Conservation (phyloP, 1,140 invertebrate species). For the Camponotus vicinus region DNA sequence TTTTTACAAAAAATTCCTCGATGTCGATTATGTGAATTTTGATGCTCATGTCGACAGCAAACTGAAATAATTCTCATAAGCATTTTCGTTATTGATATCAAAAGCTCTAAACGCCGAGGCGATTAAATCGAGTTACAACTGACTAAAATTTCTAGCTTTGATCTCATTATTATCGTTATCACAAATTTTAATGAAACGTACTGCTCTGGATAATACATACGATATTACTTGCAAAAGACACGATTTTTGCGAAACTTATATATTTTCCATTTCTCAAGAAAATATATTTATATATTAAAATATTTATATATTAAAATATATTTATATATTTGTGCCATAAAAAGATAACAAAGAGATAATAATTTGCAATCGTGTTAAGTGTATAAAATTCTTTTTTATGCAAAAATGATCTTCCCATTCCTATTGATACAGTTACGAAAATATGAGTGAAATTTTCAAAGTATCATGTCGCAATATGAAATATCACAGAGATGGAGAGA, state of each 20-base stretch:
- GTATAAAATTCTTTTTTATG: constrained; percentile 22
- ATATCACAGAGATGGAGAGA: constrained; percentile 27
- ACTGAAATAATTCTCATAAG: not conserved
- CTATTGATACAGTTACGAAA: constrained; percentile 15
- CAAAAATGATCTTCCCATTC: constrained; percentile 9
- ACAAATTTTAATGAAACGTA: constrained; percentile 8
- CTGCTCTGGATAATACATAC: not conserved
- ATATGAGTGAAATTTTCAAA: constrained; percentile 2
- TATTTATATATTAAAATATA: too few species aligned
- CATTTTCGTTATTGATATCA: not conserved
- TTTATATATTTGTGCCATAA: not conserved
- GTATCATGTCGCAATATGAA: constrained; percentile 13
- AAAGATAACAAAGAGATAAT: not conserved
- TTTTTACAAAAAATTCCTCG: not conserved
- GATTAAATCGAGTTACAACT: not conserved
- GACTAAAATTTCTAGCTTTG: constrained; percentile 11
- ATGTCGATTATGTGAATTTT: not conserved
- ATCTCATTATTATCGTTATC: constrained; percentile 13
- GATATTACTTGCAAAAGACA: constrained; percentile 9
- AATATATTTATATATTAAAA: not conserved
- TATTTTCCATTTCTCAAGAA: not conserved
- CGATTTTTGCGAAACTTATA: not conserved
- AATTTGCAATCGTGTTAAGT: not conserved
- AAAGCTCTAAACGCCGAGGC: not conserved
- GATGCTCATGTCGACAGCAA: too few species aligned